These are phyloP conservation scores for Pseudorasbora parva DNA, from an alignment of 2,113 vertebrate genomes.

Conservation along the genomic window DNA sequence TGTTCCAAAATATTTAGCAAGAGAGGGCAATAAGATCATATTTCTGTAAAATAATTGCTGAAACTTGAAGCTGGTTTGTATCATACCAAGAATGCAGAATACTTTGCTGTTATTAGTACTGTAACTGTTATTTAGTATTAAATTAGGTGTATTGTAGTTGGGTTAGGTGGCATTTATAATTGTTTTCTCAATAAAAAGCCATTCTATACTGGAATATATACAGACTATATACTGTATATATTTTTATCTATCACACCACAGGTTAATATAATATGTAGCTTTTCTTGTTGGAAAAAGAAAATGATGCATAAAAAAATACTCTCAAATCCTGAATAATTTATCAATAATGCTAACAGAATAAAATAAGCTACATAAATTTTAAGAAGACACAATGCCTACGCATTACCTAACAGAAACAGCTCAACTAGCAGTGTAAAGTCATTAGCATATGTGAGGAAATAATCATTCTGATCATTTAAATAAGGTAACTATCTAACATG, in stretches of 20 bases:
- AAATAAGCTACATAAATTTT: too few species aligned
- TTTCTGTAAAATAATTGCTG: too few species aligned
- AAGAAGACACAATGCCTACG: not conserved
- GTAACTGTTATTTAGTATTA: too few species aligned
- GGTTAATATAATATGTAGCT: not conserved
- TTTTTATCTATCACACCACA: not conserved
- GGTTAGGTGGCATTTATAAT: too few species aligned
- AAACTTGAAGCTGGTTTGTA: too few species aligned
- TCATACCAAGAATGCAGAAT: too few species aligned
- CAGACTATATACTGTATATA: too few species aligned
- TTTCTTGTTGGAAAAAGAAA: not conserved
- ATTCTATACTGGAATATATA: not conserved
- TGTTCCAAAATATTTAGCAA: too few species aligned
- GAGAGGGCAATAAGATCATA: too few species aligned
- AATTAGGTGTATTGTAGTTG: too few species aligned
- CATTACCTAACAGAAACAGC: not conserved
- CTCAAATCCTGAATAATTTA: not conserved
- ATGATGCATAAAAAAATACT: not conserved
- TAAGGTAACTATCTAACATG: slow-evolving; percentile 60
- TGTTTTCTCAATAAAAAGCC: too few species aligned
- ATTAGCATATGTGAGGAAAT: slow-evolving; percentile 56
- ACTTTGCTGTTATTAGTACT: too few species aligned
- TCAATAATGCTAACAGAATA: not conserved
- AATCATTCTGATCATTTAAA: slow-evolving; percentile 65
- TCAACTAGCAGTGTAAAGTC: slow-evolving; percentile 40